Base-by-base conservation (phyloP, 1,140 invertebrate species). In the Lasioglossum baleicum region DNA sequence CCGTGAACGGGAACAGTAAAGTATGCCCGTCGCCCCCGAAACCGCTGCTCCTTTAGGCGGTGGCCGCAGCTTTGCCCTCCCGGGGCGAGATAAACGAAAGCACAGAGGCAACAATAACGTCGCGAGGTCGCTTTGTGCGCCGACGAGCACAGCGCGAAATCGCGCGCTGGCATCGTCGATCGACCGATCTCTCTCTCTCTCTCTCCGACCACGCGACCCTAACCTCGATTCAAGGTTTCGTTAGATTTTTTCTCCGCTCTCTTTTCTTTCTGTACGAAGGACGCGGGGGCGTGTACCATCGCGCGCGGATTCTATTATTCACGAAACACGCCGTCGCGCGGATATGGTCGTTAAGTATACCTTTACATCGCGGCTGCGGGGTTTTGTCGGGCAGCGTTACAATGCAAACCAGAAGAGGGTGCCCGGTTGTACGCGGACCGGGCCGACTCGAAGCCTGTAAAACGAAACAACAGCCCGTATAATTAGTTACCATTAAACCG, bases 141-240 rank as follows among this genome's bases (percentile, higher is more conserved):
- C 20, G 40, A 53, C 13, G 11, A 6, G 15, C 13, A 53, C 51
- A n/a, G 17, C 5, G 7, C 17, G 17, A 20, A 58, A 58, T 48
- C 22, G 20, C 17, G 44, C 15, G 22, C 35, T 35, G 26, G 76
- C 72, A 51, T 79, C 69, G 42, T 73, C 64, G 72, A 79, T 79
- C 69, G 70, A 79, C 61, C 61, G 48, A 79, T 72, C 69, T 48
- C 20, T 58, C 13, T 72, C 69, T 48, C 20, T 58, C 20, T 7
- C 17, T 7, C n/a, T n/a, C 6, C 69, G 69, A 73, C 61, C 76
- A 65, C 69, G 65, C 69, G 76, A 66, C 76, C 73, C 10, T 58
- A 66, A 73, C 76, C 76, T 56, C 76, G 70, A 66, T 66, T 66
- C 76, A 73, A 79, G 76, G 76, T 79, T 79, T 58, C 42, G 17